Evolutionary conservation across 2,113 vertebrate genomes (phyloP).

Genomic region (Sebastes fasciatus): DNA sequence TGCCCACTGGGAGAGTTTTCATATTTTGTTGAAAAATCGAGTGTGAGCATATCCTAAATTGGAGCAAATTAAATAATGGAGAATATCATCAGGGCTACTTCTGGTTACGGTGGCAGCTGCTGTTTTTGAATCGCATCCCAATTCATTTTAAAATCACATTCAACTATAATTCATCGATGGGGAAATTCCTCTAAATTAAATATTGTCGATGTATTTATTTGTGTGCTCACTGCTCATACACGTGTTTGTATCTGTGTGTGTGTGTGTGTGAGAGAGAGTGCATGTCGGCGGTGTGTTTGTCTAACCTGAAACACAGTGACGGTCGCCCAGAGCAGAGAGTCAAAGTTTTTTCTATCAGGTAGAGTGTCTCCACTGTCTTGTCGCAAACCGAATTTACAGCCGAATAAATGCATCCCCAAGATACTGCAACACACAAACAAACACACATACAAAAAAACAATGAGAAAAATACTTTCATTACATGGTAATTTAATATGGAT

Average conservation of each 20-base stretch:
- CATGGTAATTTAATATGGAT: constrained; percentile 22
- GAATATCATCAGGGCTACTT: constrained; percentile 6
- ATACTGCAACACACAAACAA: constrained; percentile 86
- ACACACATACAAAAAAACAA: constrained; percentile 3
- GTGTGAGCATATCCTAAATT: constrained; percentile 30
- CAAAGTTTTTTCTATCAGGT: constrained; percentile 97
- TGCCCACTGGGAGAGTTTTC: constrained; percentile 50
- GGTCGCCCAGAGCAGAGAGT: constrained; percentile 97
- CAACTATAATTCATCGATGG: not conserved
- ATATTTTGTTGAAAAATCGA: constrained; percentile 44
- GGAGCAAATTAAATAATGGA: constrained; percentile 61
- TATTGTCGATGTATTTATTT: not conserved
- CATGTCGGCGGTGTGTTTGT: constrained; percentile 14
- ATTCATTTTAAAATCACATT: constrained; percentile 15
- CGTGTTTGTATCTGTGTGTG: not conserved
- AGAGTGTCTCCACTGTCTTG: constrained; percentile 94
- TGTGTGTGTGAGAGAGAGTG: constrained; percentile 1
- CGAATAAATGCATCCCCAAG: constrained; percentile 98
- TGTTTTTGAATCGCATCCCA: constrained; percentile 18
- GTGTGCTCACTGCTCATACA: not conserved
- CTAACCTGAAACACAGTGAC: constrained; percentile 98
- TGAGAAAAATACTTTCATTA: constrained; percentile 48
- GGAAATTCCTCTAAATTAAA: constrained; percentile 27
- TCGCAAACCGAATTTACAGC: constrained; percentile 93
- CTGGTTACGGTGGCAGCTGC: constrained; percentile 48